phyloP scores from a whole-genome alignment of 2,888 invertebrate genomes.

The Polydrusus pterygomalis region DNA sequence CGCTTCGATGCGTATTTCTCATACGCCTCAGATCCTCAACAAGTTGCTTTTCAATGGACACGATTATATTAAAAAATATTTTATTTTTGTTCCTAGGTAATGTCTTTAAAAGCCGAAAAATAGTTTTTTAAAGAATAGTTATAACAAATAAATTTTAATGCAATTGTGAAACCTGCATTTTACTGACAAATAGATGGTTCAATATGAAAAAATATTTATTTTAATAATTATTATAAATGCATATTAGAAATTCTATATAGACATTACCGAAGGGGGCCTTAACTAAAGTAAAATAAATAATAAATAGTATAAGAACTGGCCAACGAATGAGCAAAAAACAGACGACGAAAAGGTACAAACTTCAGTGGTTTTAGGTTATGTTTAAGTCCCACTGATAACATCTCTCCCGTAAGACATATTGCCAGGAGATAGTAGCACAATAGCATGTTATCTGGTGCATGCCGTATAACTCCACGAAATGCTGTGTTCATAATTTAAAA shows the following conservation, averaged over 20 bases:
- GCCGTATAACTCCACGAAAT: conserved; percentile 65
- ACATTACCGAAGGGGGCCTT: background rate
- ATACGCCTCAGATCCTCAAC: conserved; percentile 27
- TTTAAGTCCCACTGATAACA: conserved; percentile 68
- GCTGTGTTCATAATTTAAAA: conserved; percentile 60
- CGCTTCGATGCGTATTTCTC: conserved; percentile 24
- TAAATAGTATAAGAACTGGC: conserved; percentile 18
- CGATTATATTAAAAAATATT: too few species aligned
- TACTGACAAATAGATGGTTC: too few species aligned
- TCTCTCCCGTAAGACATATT: conserved; percentile 69
- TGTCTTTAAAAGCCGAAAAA: too few species aligned
- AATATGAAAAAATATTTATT: too few species aligned
- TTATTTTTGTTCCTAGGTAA: too few species aligned
- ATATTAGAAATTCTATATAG: background rate
- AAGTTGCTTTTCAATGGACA: conserved; percentile 34
- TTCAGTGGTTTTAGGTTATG: conserved; percentile 66
- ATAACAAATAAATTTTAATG: too few species aligned
- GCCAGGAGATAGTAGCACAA: conserved; percentile 69
- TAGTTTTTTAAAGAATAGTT: too few species aligned
- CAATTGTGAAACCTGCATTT: too few species aligned
- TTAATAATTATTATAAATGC: too few species aligned
- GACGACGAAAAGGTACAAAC: conserved; percentile 58
- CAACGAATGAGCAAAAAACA: conserved; percentile 19
- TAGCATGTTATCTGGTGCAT: conserved; percentile 69
- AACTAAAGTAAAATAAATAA: conserved; percentile 19